Evolutionary conservation across 2,797 vertebrate genomes (phyloP), one percentile per base, ranked within the genome.

Genomic region (Yasuhikotakia modesta): DNA sequence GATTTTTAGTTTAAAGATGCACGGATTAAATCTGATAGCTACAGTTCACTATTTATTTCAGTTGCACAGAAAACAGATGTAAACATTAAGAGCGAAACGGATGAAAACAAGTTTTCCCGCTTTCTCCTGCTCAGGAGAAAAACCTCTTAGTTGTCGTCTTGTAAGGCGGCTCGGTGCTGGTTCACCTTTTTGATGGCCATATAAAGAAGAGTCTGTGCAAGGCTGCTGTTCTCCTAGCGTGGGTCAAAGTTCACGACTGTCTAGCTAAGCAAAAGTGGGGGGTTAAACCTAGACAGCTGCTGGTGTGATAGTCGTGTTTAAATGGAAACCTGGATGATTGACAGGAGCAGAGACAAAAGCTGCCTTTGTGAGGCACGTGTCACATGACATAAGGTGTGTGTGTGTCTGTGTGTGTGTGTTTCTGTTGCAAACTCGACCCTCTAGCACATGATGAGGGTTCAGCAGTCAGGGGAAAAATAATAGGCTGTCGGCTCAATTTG

Each of bases 281-380:
- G 64, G 17, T 66, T 50, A 76, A 81, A 81, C 60, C 57, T 19
- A 60, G 21, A 71, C 80, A 82, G 83, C 84, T 82, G 76, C 70
- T 58, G 46, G 17, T 30, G 53, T 52, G 76, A 43, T 80, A 21
- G 17, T 55, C 64, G 22, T 78, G 70, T 73, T 70, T 76, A 73
- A 63, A 17, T 67, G 32, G 76, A 81, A 78, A 67, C 24, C 10
- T 27, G 19, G 39, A 53, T 63, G 76, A 80, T 73, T 85, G 82
- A 85, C 82, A 70, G 79, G 35, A 53, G 70, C 43, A 63, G 67
- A 52, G 52, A 83, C 55, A 85, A 72, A 81, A 74, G 73, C 50
- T 27, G 63, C 2, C 66, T 72, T 46, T 81, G 66, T 66, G 68
- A 45, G 45, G 48, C 52, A 60, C 57, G 61, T 63, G 66, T 71